Evolutionary conservation across 2,797 vertebrate species (phyloP).

Genomic region (Platyrinchus mystaceus): DNA sequence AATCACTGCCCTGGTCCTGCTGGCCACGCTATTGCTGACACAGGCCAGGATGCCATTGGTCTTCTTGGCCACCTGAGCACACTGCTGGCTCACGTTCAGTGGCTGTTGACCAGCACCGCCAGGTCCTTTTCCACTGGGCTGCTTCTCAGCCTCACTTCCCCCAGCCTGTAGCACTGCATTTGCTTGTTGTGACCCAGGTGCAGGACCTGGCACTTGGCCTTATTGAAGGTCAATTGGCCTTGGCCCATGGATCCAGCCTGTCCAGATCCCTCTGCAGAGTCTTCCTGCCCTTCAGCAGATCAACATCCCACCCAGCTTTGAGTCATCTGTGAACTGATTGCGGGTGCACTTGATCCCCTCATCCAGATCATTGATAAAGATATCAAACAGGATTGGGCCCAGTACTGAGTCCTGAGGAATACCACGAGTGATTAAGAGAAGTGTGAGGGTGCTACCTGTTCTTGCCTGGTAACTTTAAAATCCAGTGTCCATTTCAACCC

Average conservation of each 20-base stretch:
- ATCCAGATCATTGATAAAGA: background rate
- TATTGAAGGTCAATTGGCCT: background rate
- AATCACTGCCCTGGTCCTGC: background rate
- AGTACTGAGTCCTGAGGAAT: background rate
- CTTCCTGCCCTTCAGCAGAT: background rate
- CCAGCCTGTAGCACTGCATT: background rate
- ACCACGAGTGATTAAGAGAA: background rate
- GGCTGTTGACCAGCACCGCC: background rate
- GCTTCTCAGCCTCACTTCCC: background rate
- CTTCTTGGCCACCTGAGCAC: background rate
- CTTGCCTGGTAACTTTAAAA: background rate
- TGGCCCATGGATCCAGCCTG: background rate
- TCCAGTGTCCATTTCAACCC: background rate
- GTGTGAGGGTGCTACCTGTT: background rate
- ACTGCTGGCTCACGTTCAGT: background rate
- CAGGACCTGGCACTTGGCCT: background rate
- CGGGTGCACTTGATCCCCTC: background rate
- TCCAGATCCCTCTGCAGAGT: background rate
- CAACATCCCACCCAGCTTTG: background rate
- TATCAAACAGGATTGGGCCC: background rate
- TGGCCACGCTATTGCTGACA: background rate
- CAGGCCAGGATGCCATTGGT: background rate
- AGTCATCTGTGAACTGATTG: background rate
- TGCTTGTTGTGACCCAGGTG: background rate
- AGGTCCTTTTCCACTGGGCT: background rate